Conservation (phyloP, 2,113 vertebrate species). For the Meleagris gallopavo region DNA sequence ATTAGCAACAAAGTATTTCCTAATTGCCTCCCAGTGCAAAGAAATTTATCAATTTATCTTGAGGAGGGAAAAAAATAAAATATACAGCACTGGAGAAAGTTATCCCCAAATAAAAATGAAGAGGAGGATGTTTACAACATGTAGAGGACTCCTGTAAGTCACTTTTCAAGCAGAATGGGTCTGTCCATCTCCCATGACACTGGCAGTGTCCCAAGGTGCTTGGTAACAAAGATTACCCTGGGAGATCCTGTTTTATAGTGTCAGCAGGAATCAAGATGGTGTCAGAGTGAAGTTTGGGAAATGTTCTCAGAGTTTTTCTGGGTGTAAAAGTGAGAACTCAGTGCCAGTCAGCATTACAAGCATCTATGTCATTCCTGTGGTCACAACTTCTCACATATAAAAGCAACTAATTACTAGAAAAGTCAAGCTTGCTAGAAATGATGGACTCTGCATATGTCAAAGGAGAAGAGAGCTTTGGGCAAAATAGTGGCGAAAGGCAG, state of each 20-base stretch:
- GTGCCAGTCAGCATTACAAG: background rate
- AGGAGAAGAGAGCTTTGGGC: background rate
- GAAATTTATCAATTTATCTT: background rate
- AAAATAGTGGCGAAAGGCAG: background rate
- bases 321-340: background rate
- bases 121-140: background rate
- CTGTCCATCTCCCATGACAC: background rate
- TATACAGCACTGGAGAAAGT: background rate
- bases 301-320: accelerated
- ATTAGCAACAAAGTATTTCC: background rate
- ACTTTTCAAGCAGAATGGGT: background rate
- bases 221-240: background rate
- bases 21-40: background rate
- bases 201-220: background rate
- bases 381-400: background rate
- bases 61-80: background rate
- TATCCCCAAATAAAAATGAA: background rate
- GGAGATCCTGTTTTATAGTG: background rate
- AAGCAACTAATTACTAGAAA: background rate
- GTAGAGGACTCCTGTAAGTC: background rate
- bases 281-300: background rate
- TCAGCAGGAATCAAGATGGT: background rate
- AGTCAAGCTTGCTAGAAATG: background rate
- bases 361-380: accelerated
- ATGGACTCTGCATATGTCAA: background rate